Conservation (phyloP, 2,797 vertebrate species). For the Tiaroga cobitis region DNA sequence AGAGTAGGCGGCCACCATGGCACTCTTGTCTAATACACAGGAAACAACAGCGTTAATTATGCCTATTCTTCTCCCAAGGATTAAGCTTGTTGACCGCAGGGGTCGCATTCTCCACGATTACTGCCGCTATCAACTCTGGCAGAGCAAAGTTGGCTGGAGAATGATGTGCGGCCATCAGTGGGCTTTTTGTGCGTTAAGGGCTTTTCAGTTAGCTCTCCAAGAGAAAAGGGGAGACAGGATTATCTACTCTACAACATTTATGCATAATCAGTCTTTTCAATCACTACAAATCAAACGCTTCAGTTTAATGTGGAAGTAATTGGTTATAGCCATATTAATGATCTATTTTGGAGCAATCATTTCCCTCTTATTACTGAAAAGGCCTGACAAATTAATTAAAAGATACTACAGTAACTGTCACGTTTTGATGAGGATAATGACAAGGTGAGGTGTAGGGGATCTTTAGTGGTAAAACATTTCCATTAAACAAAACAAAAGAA, state of each 20-base stretch:
- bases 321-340: constrained; percentile 34
- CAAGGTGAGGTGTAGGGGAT: background rate
- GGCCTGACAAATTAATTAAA: constrained; percentile 46
- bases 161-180: background rate
- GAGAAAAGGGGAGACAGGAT: constrained; percentile 25
- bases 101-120: constrained; percentile 46
- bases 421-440: background rate
- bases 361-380: constrained; percentile 26
- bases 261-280: constrained; percentile 25
- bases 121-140: constrained; percentile 17
- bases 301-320: constrained; percentile 33
- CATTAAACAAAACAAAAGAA: background rate
- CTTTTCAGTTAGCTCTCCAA: constrained; percentile 26
- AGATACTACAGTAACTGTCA: constrained; percentile 10
- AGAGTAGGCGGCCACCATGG: constrained; percentile 66
- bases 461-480: background rate
- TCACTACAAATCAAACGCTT: constrained; percentile 36
- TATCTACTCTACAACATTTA: constrained; percentile 40
- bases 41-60: constrained; percentile 71
- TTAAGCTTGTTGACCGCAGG: constrained; percentile 68
- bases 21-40: constrained; percentile 57
- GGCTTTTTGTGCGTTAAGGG: background rate
- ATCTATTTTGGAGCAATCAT: constrained; percentile 39
- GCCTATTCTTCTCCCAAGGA: constrained; percentile 68
- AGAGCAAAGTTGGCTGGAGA: constrained; percentile 21